Evolutionary conservation across 2,888 invertebrate species (phyloP).

Genomic region (Clistopyga incitator): DNA sequence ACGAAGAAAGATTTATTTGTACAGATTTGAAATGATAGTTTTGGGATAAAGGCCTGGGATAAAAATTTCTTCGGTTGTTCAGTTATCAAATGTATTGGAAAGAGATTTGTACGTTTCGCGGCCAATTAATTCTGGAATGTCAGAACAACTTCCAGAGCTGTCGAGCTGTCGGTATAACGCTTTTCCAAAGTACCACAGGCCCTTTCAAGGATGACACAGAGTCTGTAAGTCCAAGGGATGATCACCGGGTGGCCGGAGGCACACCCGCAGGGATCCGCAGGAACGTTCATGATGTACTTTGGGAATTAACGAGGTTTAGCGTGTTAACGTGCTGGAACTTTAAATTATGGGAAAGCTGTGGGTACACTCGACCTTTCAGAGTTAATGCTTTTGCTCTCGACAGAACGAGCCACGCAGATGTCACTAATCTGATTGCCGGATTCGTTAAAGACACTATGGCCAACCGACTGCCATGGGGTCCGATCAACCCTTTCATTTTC

Average conservation of each 20-base stretch:
- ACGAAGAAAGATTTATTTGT: too few relatives aligned
- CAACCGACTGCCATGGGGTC: background rate
- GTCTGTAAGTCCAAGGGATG: conserved; percentile 41
- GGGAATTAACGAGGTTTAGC: conserved; percentile 62
- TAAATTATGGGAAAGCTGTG: conserved; percentile 48
- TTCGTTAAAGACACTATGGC: background rate
- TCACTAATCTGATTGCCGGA: conserved; percentile 38
- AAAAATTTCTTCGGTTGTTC: background rate
- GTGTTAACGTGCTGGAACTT: conserved; percentile 59
- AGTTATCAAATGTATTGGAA: background rate
- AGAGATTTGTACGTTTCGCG: background rate
- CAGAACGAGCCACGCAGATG: conserved; percentile 15
- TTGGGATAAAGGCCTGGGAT: too few relatives aligned
- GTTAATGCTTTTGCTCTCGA: conserved; percentile 30
- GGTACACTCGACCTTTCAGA: conserved; percentile 23
- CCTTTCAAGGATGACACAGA: conserved; percentile 34
- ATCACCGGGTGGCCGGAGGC: conserved; percentile 33
- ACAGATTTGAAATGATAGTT: too few relatives aligned
- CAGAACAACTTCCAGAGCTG: background rate
- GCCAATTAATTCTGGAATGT: background rate
- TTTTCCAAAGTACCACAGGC: background rate
- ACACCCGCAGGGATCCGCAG: conserved; percentile 22
- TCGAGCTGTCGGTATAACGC: background rate
- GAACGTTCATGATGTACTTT: conserved; percentile 47
- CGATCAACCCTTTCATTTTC: background rate